A percentile compares a stretch with the other conserved stretches of the same genome.
phyloP scores from a whole-genome alignment of 2,113 vertebrate species.

The sheep (Ovis aries) region ARS-UI_Ramb_v3.0 NC_056079.1:42418501-42419000 shows the following conservation, averaged over 20 bases:
- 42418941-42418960: conserved; percentile 39
- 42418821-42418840: background rate
- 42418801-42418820: conserved; percentile 36
- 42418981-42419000: conserved; percentile 53
- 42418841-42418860: conserved; percentile 41
- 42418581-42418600: background rate
- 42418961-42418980: conserved; percentile 35
- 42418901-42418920: background rate
- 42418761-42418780: conserved; percentile 21
- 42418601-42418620: background rate
- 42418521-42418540: background rate
- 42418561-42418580: background rate
- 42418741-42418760: conserved; percentile 48
- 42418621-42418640: background rate
- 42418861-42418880: conserved; percentile 41
- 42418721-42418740: background rate
- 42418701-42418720: conserved; percentile 18
- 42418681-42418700: conserved; percentile 17
- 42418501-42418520: background rate
- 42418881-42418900: background rate
- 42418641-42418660: background rate
- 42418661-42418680: conserved; percentile 12
- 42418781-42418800: background rate
- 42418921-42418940: conserved; percentile 11
- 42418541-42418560: background rate